Evolutionary conservation across 2,797 vertebrate species (phyloP).

Genomic region (Bovichtus diacanthus): DNA sequence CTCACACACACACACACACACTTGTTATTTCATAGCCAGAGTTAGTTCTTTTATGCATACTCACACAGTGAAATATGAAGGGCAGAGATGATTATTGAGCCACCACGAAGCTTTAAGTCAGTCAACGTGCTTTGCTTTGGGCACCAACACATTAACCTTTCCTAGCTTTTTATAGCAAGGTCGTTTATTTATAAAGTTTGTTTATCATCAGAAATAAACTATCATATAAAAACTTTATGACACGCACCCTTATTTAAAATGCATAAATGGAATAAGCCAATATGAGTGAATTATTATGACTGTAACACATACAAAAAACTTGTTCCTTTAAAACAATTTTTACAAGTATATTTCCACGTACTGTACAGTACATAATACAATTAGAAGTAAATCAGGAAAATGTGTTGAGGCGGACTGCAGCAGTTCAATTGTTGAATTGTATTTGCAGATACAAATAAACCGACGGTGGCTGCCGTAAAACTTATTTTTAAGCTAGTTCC

Average conservation of each 20-base stretch:
- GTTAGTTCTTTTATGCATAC: neutral
- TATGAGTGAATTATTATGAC: neutral
- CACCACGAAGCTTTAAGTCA: neutral
- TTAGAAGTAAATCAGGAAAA: neutral
- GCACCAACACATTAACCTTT: conserved; percentile 20
- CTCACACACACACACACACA: neutral
- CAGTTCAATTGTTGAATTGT: neutral
- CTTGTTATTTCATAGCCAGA: conserved; percentile 36
- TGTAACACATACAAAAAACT: neutral
- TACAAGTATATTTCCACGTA: neutral
- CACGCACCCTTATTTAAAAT: neutral
- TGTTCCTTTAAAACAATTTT: neutral
- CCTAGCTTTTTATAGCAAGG: neutral
- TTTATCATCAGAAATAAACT: neutral
- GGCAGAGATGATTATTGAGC: conserved; percentile 2
- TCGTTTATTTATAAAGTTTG: neutral
- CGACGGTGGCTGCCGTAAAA: neutral
- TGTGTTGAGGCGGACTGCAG: neutral
- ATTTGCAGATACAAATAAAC: conserved; percentile 10
- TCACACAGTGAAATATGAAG: conserved; percentile 18
- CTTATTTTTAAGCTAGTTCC: conserved; percentile 33
- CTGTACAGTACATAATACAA: neutral
- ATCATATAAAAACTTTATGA: neutral
- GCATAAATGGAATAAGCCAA: neutral
- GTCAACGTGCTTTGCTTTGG: conserved; percentile 14